Base-by-base conservation (phyloP, 2,888 invertebrate genomes). In the Euproctis similis region DNA sequence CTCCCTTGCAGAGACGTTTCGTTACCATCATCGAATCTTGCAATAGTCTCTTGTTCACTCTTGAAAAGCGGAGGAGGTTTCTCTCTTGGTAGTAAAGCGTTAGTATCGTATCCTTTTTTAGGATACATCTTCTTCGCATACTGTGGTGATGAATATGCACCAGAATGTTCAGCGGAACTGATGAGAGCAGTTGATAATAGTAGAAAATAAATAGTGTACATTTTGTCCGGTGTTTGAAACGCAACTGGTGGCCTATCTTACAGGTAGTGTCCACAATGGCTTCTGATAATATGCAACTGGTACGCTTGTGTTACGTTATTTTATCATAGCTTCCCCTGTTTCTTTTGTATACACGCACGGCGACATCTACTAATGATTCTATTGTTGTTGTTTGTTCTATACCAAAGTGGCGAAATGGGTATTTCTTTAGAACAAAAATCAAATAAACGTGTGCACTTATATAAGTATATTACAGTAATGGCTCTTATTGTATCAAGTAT, bases 291-390 rank as follows among this genome's bases (percentile, higher is more conserved):
- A 61, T 66, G 70, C 59, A 56, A 37, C n/a, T 55, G 48, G 46
- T 52, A 40, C 44, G 42, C 50, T 41, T 48, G 50, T 55, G 53
- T 57, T 59, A 53, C 59, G 63, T 61, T 58, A 66, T 82, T 84
- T 78, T 84, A 81, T 82, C 80, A n/a, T n/a, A n/a, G n/a, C 81
- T 66, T 75, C 73, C 73, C 69, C 64, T 49, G 35, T 39, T 53
- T 56, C 80, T 78, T 82, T 84, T 84, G 82, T 82, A 77, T 72
- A 66, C 73, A 82, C 81, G 84, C 82, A 69, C 80, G 76, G 69
- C 75, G 84, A 77, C 78, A 75, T 77, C 69, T 59, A 57, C 59
- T 82, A 81, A 82, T 82, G 66, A 73, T 26, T 51, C 66, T 58
- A 78, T 81, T 81, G 78, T 82, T 76, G 60, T 61, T 58, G 55